Base-by-base conservation (phyloP, 2,888 invertebrate species). In the Pammene aurita region DNA sequence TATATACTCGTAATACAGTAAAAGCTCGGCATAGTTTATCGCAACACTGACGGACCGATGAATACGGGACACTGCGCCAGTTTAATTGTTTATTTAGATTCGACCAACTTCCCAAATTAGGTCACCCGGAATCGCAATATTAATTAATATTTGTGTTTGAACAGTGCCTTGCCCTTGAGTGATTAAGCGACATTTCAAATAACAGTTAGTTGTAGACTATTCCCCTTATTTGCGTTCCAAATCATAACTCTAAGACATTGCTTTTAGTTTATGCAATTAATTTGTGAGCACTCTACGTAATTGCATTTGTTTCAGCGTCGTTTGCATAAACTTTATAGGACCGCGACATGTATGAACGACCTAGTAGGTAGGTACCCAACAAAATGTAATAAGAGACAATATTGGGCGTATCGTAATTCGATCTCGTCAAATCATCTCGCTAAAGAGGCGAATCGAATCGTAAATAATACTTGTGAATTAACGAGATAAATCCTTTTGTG, bases 131-230 rank as follows among this genome's bases (percentile, higher is more conserved):
- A 90, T 85, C 82, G 85, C 84, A 85, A 84, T 85, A 86, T 87
- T 91, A 90, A 91, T 91, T 91, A 90, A 91, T 91, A 90, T 91
- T 90, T 91, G 89, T 88, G 84, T 90, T 90, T 87, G 82, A 88
- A 88, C 88, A 87, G 88, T 87, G 86, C 84, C 84, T 80, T 86
- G 87, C 85, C 88, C 87, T 87, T 88, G 86, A 86, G 88, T 89
- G 87, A 90, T 89, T 89, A 90, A 88, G 83, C 81, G 86, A 86
- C 88, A 87, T 87, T 87, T 86, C 87, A 83, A 88, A 88, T 86
- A 86, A 84, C 85, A 82, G 84, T 88, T 87, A 85, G 80, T 83
- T 83, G 81, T 80, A 84, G 85, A 84, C 85, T 83, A 85, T 87
- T 86, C 82, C 79, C 80, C 80, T 82, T 87, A 84, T 85, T 89